phyloP scores from a whole-genome alignment of 2,113 vertebrate genomes.

The Hypomesus transpacificus region DNA sequence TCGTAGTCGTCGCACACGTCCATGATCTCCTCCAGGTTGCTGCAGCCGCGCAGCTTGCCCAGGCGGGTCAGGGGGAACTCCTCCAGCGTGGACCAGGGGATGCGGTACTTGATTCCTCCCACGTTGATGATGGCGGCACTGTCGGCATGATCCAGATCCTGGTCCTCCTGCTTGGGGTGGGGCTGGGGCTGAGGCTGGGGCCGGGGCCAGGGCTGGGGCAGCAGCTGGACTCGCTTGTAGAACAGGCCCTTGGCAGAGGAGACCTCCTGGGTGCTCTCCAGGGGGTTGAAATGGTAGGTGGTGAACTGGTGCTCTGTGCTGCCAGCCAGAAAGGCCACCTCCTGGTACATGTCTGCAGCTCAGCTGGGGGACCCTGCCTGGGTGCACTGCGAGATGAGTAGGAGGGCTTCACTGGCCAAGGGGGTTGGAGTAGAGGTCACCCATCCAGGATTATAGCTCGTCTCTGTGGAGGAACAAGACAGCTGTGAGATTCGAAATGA shows the following conservation, averaged over 20 bases:
- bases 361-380: constrained; percentile 40
- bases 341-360: constrained; percentile 72
- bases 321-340: constrained; percentile 84
- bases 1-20: constrained; percentile 94
- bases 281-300: constrained; percentile 73
- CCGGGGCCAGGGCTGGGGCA: constrained; percentile 62
- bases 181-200: constrained; percentile 63
- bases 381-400: constrained; percentile 17
- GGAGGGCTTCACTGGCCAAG: constrained; percentile 34
- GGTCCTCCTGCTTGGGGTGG: constrained; percentile 59
- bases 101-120: constrained; percentile 88
- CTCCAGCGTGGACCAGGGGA: constrained; percentile 92
- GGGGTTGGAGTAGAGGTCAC: constrained; percentile 34
- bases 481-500: background rate
- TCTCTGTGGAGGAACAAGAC: constrained; percentile 44
- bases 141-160: constrained; percentile 48
- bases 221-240: constrained; percentile 81
- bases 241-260: constrained; percentile 81
- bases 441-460: constrained; percentile 50
- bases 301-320: constrained; percentile 79
- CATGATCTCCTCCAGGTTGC: constrained; percentile 88
- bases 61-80: constrained; percentile 89
- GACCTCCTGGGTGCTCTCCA: constrained; percentile 77
- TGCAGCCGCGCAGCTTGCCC: constrained; percentile 84
- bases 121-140: constrained; percentile 88